Percentiles rank a stretch among this genome's conserved stretches.
phyloP scores from a whole-genome alignment of 1,140 invertebrate species.

The Bombus confusus region DNA sequence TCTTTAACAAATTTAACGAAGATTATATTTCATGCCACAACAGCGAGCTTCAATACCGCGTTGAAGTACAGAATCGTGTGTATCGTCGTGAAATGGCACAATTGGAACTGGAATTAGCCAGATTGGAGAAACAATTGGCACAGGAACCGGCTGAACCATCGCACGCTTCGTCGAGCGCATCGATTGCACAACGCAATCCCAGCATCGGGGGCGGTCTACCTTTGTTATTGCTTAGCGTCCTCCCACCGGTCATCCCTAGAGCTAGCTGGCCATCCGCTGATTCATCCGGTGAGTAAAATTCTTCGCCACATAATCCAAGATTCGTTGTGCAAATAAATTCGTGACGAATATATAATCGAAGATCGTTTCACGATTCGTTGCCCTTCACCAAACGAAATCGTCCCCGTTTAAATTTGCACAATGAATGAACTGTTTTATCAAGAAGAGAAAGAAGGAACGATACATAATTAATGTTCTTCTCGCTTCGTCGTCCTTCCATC shows the following conservation, averaged over 20 bases:
- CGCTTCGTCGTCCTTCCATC: constrained; percentile 74
- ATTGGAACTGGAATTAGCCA: constrained; percentile 90
- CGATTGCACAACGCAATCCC: constrained; percentile 84
- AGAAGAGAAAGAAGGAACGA: constrained; percentile 65
- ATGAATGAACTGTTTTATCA: constrained; percentile 46
- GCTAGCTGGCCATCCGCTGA: constrained; percentile 90
- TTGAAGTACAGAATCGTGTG: constrained; percentile 95
- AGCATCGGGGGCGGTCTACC: constrained; percentile 88
- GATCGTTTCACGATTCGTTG: not conserved
- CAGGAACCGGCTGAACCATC: constrained; percentile 81
- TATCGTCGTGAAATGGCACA: constrained; percentile 92
- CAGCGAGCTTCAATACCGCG: constrained; percentile 91
- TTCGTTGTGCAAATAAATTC: constrained; percentile 68
- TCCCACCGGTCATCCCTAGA: constrained; percentile 88
- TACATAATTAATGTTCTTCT: constrained; percentile 75
- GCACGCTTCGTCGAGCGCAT: constrained; percentile 83
- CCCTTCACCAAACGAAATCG: not conserved
- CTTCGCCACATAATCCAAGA: constrained; percentile 14
- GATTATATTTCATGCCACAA: not conserved
- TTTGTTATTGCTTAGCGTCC: constrained; percentile 87
- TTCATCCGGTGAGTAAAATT: constrained; percentile 75
- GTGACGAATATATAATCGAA: not conserved
- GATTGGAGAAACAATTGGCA: constrained; percentile 88
- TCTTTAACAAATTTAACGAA: not conserved
- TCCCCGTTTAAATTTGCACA: constrained; percentile 52